Evolutionary conservation across 2,113 vertebrate species (phyloP), one percentile per base, ranked within the genome.

Genomic region (Macroglossus sobrinus): DNA sequence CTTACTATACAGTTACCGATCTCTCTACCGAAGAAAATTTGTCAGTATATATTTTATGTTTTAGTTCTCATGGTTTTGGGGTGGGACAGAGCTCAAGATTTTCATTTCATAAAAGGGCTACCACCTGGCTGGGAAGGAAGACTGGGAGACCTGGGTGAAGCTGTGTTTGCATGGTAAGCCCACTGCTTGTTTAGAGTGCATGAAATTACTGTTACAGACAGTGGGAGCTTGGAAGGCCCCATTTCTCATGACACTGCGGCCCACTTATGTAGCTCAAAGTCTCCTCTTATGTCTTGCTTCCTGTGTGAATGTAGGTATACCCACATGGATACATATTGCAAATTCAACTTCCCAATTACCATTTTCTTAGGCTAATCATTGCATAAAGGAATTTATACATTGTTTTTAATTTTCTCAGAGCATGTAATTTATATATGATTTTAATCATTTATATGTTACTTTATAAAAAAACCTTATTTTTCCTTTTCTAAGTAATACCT

Each of bases 351-450:
- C 43, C 57, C 71, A 79, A 10, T 55, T 61, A 33, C 28, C 21
- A 28, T 84, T 88, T 81, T 57, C 38, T 72, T 86, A 16, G 45
- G 16, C 9, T 80, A 57, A 57, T 82, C 13, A 38, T 90, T 71
- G 19, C n/a, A 26, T 45, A 64, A 0, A 38, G 24, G 24, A 57
- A 79, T 33, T 71, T 82, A 47, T 57, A 55, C 33, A 15, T 55
- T 84, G 15, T 71, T 85, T 93, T 57, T 26, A 33, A 57, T 47
- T 85, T 92, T 90, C 72, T 50, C 21, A 90, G 47, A 40, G 35
- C 64, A 69, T 79, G 21, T 72, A 90, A 69, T 61, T 97, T 87
- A 68, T 9, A 76, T 93, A 50, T 91, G 18, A 88, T 72, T 57
- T 79, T 61, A 89, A 61, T 76, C 24, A 74, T 47, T 72, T 85